phyloP scores from a whole-genome alignment of 2,797 vertebrate genomes.

The Pseudochirops corinnae region DNA sequence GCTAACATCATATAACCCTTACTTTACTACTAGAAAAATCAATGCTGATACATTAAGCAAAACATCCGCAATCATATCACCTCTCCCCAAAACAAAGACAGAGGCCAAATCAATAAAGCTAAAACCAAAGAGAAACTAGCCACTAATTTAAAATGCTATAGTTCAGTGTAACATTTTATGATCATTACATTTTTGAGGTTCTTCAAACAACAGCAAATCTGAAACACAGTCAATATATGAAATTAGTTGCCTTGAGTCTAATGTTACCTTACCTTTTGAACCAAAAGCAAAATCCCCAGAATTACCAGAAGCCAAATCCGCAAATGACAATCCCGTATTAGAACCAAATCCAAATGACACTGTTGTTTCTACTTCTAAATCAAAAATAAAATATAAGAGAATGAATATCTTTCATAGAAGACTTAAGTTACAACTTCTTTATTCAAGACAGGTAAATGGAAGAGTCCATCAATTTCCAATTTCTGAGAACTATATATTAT shows the following conservation, averaged over 20 bases:
- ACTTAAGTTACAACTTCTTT: slow-evolving; percentile 48
- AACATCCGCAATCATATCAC: background rate
- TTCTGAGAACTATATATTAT: background rate
- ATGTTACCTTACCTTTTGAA: slow-evolving; percentile 87
- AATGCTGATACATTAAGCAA: background rate
- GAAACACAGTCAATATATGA: background rate
- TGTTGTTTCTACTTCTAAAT: slow-evolving; percentile 80
- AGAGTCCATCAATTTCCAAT: background rate
- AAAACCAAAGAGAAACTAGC: background rate
- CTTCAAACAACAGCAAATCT: background rate
- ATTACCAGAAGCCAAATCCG: slow-evolving; percentile 91
- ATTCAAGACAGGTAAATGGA: background rate
- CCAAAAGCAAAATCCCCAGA: slow-evolving; percentile 94
- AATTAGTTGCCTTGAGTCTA: background rate
- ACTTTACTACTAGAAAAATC: background rate
- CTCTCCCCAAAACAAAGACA: background rate
- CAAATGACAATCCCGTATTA: slow-evolving; percentile 90
- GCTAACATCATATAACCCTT: background rate
- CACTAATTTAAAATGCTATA: background rate
- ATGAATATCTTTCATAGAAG: slow-evolving; percentile 53
- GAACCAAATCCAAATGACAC: slow-evolving; percentile 87
- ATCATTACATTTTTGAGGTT: background rate
- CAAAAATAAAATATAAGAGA: slow-evolving; percentile 49
- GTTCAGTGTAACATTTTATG: background rate
- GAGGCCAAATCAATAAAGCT: background rate